These are phyloP conservation scores for Drosophila pseudoobscura DNA, from an alignment of 1,140 invertebrate genomes.

Conservation along the genomic window DNA sequence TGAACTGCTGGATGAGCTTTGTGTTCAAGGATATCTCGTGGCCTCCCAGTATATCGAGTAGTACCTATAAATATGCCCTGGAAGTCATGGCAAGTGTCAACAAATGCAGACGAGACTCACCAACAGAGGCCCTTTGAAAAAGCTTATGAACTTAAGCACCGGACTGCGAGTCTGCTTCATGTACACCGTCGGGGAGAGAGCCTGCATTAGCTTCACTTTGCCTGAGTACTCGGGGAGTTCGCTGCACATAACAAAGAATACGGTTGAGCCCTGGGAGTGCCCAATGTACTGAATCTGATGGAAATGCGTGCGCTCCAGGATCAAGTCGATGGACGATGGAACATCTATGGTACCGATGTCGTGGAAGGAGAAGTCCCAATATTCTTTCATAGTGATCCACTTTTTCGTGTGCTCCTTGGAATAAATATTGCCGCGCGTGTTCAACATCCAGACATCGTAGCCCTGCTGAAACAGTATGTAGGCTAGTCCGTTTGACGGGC, in stretches of 20 bases:
- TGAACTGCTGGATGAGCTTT: conserved; percentile 37
- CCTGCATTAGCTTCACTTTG: conserved; percentile 85
- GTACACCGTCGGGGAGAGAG: conserved; percentile 86
- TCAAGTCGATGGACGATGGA: conserved; percentile 87
- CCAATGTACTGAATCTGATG: conserved; percentile 83
- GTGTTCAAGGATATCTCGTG: conserved; percentile 24
- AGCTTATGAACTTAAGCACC: conserved; percentile 39
- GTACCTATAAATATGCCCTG: conserved; percentile 11
- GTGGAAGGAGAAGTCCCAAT: conserved; percentile 86
- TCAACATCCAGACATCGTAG: conserved; percentile 90
- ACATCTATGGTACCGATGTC: conserved; percentile 89
- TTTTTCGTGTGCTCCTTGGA: conserved; percentile 85
- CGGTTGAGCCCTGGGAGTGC: conserved; percentile 85
- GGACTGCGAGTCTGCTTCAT: conserved; percentile 43
- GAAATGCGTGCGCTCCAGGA: conserved; percentile 84
- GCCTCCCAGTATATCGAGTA: conserved; percentile 47
- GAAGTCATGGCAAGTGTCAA: not conserved
- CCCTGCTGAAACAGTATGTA: conserved; percentile 87
- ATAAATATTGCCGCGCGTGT: conserved; percentile 88
- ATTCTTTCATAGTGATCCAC: conserved; percentile 70
- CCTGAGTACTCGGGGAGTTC: conserved; percentile 87
- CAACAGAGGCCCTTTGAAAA: conserved; percentile 49
- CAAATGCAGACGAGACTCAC: conserved; percentile 16
- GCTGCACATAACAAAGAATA: conserved; percentile 86
- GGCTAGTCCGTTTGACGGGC: conserved; percentile 84